Conservation (phyloP, 2,888 invertebrate genomes). For the Quadriops clusia region DNA sequence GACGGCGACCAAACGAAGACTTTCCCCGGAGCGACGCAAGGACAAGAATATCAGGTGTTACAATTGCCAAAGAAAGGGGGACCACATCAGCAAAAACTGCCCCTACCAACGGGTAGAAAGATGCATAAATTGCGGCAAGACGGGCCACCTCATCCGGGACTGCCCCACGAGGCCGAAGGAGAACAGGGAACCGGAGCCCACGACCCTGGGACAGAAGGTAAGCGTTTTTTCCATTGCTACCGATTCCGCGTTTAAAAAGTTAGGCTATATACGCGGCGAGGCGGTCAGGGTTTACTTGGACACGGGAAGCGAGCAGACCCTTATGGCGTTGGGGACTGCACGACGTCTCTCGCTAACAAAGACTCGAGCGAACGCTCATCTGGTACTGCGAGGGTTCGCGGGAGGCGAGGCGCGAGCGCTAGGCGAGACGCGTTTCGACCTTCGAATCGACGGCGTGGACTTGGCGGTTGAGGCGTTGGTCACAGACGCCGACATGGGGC, state of each 20-base stretch:
- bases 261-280: neutral
- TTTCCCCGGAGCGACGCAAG: neutral
- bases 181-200: no score
- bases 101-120: conserved; percentile 7
- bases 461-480: conserved; percentile 7
- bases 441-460: conserved; percentile 4
- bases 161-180: conserved; percentile 3
- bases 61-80: conserved; percentile 5
- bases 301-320: conserved; percentile 7
- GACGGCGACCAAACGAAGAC: neutral
- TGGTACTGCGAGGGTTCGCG: conserved; percentile 9
- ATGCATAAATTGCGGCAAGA: conserved; percentile 4
- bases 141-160: neutral
- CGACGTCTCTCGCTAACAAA: conserved; percentile 5
- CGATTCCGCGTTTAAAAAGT: neutral
- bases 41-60: conserved; percentile 2
- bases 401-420: conserved; percentile 6
- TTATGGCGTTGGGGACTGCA: conserved; percentile 6
- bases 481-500: conserved; percentile 4
- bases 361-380: neutral
- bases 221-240: no score
- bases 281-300: conserved; percentile 7
- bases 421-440: conserved; percentile 1
- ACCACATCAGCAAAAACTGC: conserved; percentile 6
- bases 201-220: no score